Evolutionary conservation across 2,113 vertebrate species (phyloP).

Genomic region (Salvelinus alpinus): DNA sequence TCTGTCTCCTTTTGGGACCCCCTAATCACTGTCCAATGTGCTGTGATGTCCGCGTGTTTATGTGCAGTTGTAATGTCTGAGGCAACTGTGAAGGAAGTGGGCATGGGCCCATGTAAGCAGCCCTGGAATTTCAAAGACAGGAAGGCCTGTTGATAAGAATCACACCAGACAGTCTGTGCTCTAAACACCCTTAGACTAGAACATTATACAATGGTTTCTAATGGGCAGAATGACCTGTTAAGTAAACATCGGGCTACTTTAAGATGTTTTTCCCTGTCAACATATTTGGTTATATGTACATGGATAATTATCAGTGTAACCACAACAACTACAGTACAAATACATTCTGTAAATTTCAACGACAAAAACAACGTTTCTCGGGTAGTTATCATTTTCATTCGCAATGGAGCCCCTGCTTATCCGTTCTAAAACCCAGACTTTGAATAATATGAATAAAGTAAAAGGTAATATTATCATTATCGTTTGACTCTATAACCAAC

Average conservation of each 20-base stretch:
- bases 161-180: slow-evolving; percentile 8
- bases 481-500: no score
- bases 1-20: background rate
- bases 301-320: background rate
- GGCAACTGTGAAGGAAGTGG: background rate
- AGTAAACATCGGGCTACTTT: background rate
- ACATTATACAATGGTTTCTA: background rate
- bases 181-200: slow-evolving; percentile 26
- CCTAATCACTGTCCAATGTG: background rate
- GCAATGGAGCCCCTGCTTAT: no score
- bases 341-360: no score
- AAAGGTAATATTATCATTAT: no score
- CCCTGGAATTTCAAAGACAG: slow-evolving; percentile 44
- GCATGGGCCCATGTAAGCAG: background rate
- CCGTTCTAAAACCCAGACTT: no score
- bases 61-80: slow-evolving; percentile 11
- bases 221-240: background rate
- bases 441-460: no score
- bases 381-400: no score
- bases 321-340: background rate
- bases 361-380: no score
- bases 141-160: slow-evolving; percentile 47
- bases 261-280: background rate
- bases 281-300: background rate
- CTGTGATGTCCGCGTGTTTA: slow-evolving; percentile 19